Percentiles rank a stretch among this genome's conserved stretches.
Evolutionary conservation across 2,113 vertebrate species (phyloP).

Genomic region (Ciconia maguari): DNA sequence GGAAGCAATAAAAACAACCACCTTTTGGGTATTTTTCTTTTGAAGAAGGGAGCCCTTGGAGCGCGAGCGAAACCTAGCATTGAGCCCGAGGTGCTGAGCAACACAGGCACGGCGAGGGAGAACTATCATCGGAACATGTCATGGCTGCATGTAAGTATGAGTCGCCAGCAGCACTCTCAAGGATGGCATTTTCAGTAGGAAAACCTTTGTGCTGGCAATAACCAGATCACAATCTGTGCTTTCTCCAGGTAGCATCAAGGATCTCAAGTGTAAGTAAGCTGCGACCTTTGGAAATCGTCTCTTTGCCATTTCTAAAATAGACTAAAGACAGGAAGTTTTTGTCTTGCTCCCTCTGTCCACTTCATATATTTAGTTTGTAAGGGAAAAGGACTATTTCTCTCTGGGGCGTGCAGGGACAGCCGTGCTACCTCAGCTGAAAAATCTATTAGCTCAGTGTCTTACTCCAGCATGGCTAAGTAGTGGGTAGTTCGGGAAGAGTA

Average conservation of each 20-base stretch:
- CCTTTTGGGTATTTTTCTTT: slow-evolving; percentile 77
- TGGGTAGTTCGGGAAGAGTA: background rate
- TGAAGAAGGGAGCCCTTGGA: slow-evolving; percentile 95
- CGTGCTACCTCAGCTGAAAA: background rate
- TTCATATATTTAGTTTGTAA: background rate
- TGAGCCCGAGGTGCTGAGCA: slow-evolving; percentile 90
- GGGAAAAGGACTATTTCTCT: background rate
- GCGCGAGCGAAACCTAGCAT: slow-evolving; percentile 98
- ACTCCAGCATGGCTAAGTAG: background rate
- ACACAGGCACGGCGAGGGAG: slow-evolving; percentile 87
- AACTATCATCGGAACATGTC: slow-evolving; percentile 98
- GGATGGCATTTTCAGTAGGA: background rate
- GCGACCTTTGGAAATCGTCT: background rate
- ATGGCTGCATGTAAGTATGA: slow-evolving; percentile 91
- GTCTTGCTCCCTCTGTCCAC: background rate
- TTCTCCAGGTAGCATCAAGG: background rate
- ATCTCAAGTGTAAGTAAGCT: background rate
- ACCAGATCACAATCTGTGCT: background rate
- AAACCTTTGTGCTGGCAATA: background rate
- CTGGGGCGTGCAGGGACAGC: background rate
- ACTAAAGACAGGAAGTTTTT: background rate
- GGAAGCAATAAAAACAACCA: slow-evolving; percentile 57
- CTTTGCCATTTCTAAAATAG: background rate
- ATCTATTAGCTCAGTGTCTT: background rate
- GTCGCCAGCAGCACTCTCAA: background rate